These are phyloP conservation scores for Spatulosminthurus flaviceps DNA, from an alignment of 2,888 invertebrate genomes.

Conservation along the genomic window DNA sequence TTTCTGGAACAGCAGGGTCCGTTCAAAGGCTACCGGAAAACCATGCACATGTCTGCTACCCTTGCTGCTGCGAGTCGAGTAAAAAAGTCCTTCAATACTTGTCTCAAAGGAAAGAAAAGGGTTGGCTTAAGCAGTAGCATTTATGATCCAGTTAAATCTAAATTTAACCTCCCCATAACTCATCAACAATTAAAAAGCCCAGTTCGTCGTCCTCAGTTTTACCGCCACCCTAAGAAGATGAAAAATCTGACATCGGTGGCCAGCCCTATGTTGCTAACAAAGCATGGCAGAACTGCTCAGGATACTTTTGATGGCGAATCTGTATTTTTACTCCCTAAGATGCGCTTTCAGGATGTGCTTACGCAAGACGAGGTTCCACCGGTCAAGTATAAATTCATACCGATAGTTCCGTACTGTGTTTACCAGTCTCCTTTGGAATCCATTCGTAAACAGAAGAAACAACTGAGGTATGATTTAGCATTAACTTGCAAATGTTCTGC, in stretches of 20 bases:
- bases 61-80: conserved; percentile 40
- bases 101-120: conserved; percentile 1
- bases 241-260: background rate
- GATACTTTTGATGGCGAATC: conserved; percentile 21
- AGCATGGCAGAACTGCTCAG: background rate
- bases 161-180: conserved; percentile 21
- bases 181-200: conserved; percentile 19
- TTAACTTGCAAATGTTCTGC: no score
- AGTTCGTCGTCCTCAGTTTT: background rate
- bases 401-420: conserved; percentile 1
- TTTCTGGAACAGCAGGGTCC: background rate
- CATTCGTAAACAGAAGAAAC: conserved; percentile 11
- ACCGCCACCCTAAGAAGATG: background rate
- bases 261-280: conserved; percentile 20
- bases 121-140: background rate
- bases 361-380: background rate
- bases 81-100: conserved; percentile 22
- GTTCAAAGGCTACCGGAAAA: background rate
- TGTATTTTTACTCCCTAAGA: conserved; percentile 40
- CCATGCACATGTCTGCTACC: conserved; percentile 13
- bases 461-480: conserved; percentile 14
- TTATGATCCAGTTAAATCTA: background rate
- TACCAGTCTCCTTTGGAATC: conserved; percentile 41
- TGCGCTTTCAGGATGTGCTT: conserved; percentile 36
- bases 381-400: background rate